These are phyloP conservation scores for Potamilus streckersoni DNA, from an alignment of 1,140 invertebrate species.

Conservation along the genomic window DNA sequence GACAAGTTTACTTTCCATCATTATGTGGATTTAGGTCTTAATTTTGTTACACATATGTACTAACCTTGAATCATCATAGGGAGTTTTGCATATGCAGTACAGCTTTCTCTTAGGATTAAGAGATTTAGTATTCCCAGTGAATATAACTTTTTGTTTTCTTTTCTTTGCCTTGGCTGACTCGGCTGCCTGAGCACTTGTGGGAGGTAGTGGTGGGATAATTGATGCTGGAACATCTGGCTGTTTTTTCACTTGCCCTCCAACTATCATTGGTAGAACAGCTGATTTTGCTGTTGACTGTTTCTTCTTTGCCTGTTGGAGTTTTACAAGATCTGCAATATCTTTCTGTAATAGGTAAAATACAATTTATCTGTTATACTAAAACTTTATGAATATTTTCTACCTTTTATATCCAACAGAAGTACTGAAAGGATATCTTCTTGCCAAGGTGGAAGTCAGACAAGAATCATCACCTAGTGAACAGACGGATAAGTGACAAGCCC, in stretches of 20 bases:
- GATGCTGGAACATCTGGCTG: slow-evolving; percentile 20
- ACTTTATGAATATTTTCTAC: too few species aligned
- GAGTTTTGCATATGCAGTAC: slow-evolving; percentile 93
- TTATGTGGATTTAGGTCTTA: background rate
- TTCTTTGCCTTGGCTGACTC: slow-evolving; percentile 37
- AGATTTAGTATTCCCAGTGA: slow-evolving; percentile 44
- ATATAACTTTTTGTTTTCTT: slow-evolving; percentile 64
- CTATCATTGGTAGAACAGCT: too few species aligned
- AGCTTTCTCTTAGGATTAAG: slow-evolving; percentile 73
- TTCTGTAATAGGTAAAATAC: too few species aligned
- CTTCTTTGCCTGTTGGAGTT: too few species aligned
- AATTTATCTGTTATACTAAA: too few species aligned
- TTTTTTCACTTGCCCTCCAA: background rate
- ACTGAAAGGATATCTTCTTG: too few species aligned
- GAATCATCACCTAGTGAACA: too few species aligned
- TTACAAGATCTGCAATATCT: too few species aligned
- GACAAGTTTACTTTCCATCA: background rate
- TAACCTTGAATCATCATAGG: slow-evolving; percentile 85
- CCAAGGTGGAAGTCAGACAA: too few species aligned
- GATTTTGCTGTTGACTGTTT: too few species aligned
- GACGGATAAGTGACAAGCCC: too few species aligned
- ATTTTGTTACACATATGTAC: background rate
- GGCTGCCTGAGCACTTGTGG: slow-evolving; percentile 24
- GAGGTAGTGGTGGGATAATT: slow-evolving; percentile 13
- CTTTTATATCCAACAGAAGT: too few species aligned